Evolutionary conservation across 1,140 invertebrate species (phyloP).

Genomic region (Palaemon carinicauda): DNA sequence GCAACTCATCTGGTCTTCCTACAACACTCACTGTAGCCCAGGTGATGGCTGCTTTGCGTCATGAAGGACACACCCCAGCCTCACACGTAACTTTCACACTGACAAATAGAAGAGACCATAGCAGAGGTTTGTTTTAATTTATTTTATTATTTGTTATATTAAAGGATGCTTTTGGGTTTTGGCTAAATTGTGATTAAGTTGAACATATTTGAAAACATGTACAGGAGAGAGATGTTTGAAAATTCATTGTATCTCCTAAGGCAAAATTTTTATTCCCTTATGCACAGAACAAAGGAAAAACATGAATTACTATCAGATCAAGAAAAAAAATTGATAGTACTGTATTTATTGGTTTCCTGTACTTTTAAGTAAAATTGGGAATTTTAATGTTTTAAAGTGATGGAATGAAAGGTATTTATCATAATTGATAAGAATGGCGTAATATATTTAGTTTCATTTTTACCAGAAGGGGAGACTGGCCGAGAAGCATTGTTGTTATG

Average conservation of each 20-base stretch:
- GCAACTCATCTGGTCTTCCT: slow-evolving; percentile 30
- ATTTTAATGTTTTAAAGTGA: neutral
- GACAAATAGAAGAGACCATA: slow-evolving; percentile 32
- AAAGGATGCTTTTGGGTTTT: too few species aligned
- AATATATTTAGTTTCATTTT: neutral
- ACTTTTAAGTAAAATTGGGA: neutral
- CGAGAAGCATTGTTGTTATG: slow-evolving; percentile 25
- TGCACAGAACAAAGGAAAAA: too few species aligned
- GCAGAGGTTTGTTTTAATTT: slow-evolving; percentile 14
- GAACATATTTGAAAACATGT: too few species aligned
- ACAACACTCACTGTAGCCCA: slow-evolving; percentile 42
- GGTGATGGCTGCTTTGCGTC: slow-evolving; percentile 43
- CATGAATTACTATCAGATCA: too few species aligned
- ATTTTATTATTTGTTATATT: neutral
- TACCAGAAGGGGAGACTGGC: slow-evolving; percentile 26
- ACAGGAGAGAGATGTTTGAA: too few species aligned
- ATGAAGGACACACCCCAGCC: slow-evolving; percentile 34
- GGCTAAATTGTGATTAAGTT: too few species aligned
- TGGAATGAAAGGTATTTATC: neutral
- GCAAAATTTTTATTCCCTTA: too few species aligned
- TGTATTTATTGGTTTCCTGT: neutral
- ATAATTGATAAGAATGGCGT: neutral
- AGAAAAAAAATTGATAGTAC: neutral
- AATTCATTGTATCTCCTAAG: too few species aligned
- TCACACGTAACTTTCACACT: slow-evolving; percentile 39